Evolutionary conservation across 1,140 invertebrate genomes (phyloP).

Genomic region (Panonychus citri): DNA sequence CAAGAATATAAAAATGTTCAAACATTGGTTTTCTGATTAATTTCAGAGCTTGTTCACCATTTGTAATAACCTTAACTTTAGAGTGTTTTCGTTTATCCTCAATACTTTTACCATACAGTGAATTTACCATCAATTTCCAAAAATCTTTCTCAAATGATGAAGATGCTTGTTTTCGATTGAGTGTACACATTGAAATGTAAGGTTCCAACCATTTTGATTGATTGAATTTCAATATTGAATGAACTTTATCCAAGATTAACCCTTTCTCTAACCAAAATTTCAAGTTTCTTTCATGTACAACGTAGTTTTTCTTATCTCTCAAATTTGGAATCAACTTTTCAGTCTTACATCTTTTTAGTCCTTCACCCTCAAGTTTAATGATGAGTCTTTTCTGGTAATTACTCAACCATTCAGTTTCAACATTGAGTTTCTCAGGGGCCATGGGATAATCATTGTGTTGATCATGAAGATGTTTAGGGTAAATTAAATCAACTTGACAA

Average conservation of each 20-base stretch:
- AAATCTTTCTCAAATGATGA: slow-evolving; percentile 20
- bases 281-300: slow-evolving; percentile 28
- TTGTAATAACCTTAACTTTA: slow-evolving; percentile 21
- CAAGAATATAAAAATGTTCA: slow-evolving; percentile 16
- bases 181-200: slow-evolving; percentile 25
- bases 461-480: background rate
- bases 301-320: slow-evolving; percentile 20
- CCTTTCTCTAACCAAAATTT: slow-evolving; percentile 26
- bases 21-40: slow-evolving; percentile 23
- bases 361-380: background rate
- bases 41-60: slow-evolving; percentile 18
- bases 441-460: background rate
- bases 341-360: background rate
- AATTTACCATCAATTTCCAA: slow-evolving; percentile 25
- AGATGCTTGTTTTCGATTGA: slow-evolving; percentile 13
- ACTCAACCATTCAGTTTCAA: background rate
- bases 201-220: slow-evolving; percentile 26
- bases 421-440: background rate
- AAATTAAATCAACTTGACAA: background rate
- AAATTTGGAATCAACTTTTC: slow-evolving; percentile 8
- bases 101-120: slow-evolving; percentile 27
- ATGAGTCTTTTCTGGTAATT: background rate
- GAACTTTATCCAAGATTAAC: slow-evolving; percentile 25
- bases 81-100: slow-evolving; percentile 26
- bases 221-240: slow-evolving; percentile 26